A percentile compares a stretch with the other conserved stretches of the same genome.
These are phyloP conservation scores for Rhagonycha lutea DNA, from an alignment of 2,888 invertebrate species.

Conservation along the genomic window DNA sequence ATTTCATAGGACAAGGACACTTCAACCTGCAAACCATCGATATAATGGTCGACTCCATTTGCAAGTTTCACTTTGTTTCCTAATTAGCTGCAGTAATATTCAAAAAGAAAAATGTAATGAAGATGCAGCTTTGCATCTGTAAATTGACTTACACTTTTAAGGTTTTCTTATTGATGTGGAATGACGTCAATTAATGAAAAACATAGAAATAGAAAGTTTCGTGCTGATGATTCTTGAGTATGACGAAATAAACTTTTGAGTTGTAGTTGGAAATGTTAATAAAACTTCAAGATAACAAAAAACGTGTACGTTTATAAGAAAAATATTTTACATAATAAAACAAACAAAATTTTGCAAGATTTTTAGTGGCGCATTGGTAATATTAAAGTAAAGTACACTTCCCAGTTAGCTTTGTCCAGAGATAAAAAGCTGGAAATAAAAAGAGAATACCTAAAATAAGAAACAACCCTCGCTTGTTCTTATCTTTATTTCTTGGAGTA, in stretches of 20 bases:
- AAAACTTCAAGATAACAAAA: not conserved
- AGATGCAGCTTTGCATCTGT: not conserved
- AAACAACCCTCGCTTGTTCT: conserved; percentile 24
- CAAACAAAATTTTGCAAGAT: not conserved
- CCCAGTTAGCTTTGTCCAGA: not conserved
- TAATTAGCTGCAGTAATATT: too few relatives aligned
- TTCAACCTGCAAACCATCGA: too few relatives aligned
- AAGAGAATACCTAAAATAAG: conserved; percentile 14
- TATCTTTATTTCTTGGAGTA: conserved; percentile 25
- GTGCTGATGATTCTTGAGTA: not conserved
- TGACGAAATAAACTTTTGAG: not conserved
- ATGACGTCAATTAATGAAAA: not conserved
- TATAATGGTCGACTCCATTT: too few relatives aligned
- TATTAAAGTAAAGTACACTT: not conserved
- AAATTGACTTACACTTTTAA: not conserved
- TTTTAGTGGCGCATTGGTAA: not conserved
- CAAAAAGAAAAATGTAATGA: too few relatives aligned
- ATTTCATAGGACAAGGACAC: too few relatives aligned
- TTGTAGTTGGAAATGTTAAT: not conserved
- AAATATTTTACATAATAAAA: not conserved
- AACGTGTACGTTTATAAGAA: not conserved
- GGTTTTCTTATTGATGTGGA: not conserved
- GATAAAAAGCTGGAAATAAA: not conserved
- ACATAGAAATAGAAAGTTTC: not conserved
- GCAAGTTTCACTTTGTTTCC: too few relatives aligned